Evolutionary conservation across 2,888 invertebrate species (phyloP).

Genomic region (Pogonocherus hispidulus): DNA sequence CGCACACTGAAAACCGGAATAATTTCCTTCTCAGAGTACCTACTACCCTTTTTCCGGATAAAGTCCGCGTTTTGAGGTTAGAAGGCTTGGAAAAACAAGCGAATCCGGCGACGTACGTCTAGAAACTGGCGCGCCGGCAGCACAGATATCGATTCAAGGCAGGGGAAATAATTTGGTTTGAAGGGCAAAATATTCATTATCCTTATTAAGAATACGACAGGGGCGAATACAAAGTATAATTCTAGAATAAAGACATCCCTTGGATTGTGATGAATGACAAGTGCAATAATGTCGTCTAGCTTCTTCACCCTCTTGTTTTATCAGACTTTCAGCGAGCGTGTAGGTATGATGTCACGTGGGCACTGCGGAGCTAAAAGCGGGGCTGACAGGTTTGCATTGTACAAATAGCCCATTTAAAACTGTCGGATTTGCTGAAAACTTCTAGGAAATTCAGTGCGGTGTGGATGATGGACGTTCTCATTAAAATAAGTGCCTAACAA

Average conservation of each 20-base stretch:
- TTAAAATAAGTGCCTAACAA: too few species aligned
- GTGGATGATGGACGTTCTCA: too few species aligned
- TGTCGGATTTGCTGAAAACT: too few species aligned
- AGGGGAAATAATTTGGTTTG: conserved; percentile 32
- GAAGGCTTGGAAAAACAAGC: conserved; percentile 53
- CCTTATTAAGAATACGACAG: conserved; percentile 5
- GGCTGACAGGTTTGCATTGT: background rate
- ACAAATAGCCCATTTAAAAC: too few species aligned
- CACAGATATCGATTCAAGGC: conserved; percentile 56
- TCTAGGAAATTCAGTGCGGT: too few species aligned
- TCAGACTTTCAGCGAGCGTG: background rate
- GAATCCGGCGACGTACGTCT: conserved; percentile 60
- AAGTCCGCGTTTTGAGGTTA: conserved; percentile 59
- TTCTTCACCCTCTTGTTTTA: background rate
- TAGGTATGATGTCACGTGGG: conserved; percentile 27
- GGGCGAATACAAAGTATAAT: background rate
- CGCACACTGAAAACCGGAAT: background rate
- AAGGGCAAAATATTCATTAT: conserved; percentile 24
- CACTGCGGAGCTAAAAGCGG: conserved; percentile 9
- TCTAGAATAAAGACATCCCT: background rate
- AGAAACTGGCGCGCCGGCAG: conserved; percentile 61
- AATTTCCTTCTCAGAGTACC: conserved; percentile 21
- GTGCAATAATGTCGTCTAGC: background rate
- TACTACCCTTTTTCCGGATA: background rate
- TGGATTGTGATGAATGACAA: background rate